A percentile compares a stretch with the other conserved stretches of the same genome.
These are phyloP conservation scores for Berghia stephanieae DNA, from an alignment of 1,140 invertebrate species.

Conservation along the genomic window DNA sequence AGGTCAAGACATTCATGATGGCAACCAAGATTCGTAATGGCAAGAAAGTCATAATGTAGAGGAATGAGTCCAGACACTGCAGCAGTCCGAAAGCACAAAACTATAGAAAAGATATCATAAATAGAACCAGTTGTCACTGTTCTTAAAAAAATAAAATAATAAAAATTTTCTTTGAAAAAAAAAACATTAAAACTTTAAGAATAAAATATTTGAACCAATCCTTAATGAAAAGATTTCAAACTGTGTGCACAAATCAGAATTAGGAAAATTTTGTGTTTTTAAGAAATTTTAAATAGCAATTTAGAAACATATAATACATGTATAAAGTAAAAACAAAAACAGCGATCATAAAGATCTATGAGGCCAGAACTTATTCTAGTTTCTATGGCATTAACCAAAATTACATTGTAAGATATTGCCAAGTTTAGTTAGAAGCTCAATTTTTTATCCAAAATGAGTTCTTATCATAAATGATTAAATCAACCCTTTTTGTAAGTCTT, in stretches of 20 bases:
- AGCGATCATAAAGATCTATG: neutral
- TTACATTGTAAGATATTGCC: too few relatives aligned
- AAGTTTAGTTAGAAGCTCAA: too few relatives aligned
- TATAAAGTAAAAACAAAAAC: neutral
- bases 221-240: neutral
- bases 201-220: neutral
- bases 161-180: constrained; percentile 9
- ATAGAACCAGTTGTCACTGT: neutral
- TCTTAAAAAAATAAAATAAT: constrained; percentile 36
- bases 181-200: neutral
- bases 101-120: constrained; percentile 58
- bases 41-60: constrained; percentile 97
- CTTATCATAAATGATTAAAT: too few relatives aligned
- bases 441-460: too few relatives aligned
- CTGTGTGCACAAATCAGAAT: neutral
- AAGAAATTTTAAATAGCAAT: neutral
- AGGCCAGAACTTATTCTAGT: too few relatives aligned
- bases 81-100: constrained; percentile 97
- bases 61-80: constrained; percentile 96
- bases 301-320: neutral
- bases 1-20: constrained; percentile 51
- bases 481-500: too few relatives aligned
- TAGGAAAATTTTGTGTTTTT: neutral
- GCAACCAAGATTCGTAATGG: constrained; percentile 91
- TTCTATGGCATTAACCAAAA: too few relatives aligned